Evolutionary conservation across 1,140 invertebrate species (phyloP).

Genomic region (Bombus sylvicola): DNA sequence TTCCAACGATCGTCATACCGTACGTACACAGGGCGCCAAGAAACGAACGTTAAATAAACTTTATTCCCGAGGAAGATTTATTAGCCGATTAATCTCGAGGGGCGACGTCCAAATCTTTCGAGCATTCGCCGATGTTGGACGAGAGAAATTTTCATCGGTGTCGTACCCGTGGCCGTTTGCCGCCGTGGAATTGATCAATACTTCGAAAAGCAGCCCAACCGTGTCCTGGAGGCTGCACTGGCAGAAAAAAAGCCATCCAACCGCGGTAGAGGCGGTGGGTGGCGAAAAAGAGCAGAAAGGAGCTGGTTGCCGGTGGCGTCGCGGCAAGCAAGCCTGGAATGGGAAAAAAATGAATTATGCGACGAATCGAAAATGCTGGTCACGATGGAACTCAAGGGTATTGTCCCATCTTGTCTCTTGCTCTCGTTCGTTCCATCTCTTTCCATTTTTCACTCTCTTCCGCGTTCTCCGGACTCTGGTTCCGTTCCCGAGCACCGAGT

Average conservation of each 20-base stretch:
- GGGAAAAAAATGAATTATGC: conserved; percentile 72
- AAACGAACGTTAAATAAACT: background rate
- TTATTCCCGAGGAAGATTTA: background rate
- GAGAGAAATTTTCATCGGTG: conserved; percentile 26
- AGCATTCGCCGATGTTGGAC: background rate
- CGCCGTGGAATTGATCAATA: conserved; percentile 57
- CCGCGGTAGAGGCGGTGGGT: conserved; percentile 8
- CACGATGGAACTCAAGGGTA: conserved; percentile 67
- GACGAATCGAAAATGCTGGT: conserved; percentile 73
- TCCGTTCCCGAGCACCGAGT: background rate
- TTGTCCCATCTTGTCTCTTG: conserved; percentile 65
- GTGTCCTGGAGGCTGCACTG: conserved; percentile 43
- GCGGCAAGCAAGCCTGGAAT: background rate
- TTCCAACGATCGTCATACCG: background rate
- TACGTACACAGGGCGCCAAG: no score
- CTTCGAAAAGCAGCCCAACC: conserved; percentile 47
- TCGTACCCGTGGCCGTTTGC: conserved; percentile 10
- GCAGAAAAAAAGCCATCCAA: conserved; percentile 9
- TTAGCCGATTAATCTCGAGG: background rate
- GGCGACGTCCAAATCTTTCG: background rate
- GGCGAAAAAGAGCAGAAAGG: background rate
- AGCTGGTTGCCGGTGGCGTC: conserved; percentile 23
- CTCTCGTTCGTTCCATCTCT: background rate
- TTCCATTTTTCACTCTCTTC: background rate
- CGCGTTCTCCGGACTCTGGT: background rate